A percentile compares a stretch with the other conserved stretches of the same genome.
These are phyloP conservation scores for Colletes gigas DNA, from an alignment of 1,140 invertebrate species.

Conservation along the genomic window DNA sequence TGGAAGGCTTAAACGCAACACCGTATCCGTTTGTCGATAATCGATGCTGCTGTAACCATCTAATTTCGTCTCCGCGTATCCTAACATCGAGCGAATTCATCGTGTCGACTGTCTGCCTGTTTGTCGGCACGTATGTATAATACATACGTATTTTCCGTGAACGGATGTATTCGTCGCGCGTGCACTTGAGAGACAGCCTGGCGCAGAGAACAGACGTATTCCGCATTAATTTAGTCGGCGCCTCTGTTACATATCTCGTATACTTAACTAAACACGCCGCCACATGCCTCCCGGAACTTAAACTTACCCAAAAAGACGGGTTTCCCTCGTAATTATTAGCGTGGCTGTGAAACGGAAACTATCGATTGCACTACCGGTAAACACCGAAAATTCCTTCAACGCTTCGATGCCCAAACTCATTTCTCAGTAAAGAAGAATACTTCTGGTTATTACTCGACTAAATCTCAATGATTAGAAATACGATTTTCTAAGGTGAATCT, in stretches of 20 bases:
- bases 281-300: not conserved
- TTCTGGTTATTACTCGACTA: too few species aligned
- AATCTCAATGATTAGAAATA: too few species aligned
- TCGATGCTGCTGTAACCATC: not conserved
- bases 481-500: too few species aligned
- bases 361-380: not conserved
- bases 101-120: not conserved
- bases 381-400: not conserved
- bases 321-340: slow-evolving; percentile 16
- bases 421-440: too few species aligned
- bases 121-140: not conserved
- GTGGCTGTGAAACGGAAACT: not conserved
- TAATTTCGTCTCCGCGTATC: not conserved
- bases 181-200: slow-evolving; percentile 7
- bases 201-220: slow-evolving; percentile 4
- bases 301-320: not conserved
- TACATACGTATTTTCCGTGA: not conserved
- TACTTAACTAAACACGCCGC: slow-evolving; percentile 3
- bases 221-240: slow-evolving; percentile 12
- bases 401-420: too few species aligned
- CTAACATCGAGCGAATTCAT: not conserved
- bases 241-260: slow-evolving; percentile 5
- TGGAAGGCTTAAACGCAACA: not conserved
- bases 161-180: not conserved
- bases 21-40: not conserved